These are phyloP conservation scores for Helogale parvula DNA, from an alignment of 2,113 vertebrate species.

Conservation along the genomic window DNA sequence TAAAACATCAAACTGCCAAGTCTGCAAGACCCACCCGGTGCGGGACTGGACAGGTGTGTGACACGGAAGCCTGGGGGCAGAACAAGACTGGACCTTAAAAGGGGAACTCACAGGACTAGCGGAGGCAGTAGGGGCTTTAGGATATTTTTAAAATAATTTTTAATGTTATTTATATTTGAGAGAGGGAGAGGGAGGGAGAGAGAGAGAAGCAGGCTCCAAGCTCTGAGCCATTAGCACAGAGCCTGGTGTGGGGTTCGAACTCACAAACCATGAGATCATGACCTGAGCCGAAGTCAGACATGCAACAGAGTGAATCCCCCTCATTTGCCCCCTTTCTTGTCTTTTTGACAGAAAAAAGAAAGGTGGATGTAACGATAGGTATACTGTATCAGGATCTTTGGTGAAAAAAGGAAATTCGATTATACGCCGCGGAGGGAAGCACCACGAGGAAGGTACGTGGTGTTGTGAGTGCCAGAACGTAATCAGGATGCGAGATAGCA, in stretches of 20 bases:
- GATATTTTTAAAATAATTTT: neutral
- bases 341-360: neutral
- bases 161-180: no score
- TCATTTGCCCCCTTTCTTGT: neutral
- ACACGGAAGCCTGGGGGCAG: accelerated
- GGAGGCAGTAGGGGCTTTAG: neutral
- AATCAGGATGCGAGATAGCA: neutral
- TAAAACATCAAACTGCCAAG: neutral
- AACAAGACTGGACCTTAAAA: no score
- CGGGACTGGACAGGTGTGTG: neutral
- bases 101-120: neutral
- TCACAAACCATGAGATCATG: no score
- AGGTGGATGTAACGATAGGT: neutral
- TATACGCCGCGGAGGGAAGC: neutral
- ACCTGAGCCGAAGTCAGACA: no score
- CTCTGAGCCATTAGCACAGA: no score
- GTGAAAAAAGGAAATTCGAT: neutral
- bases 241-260: no score
- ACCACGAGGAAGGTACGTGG: neutral
- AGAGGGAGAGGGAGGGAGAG: no score
- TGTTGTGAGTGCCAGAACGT: accelerated
- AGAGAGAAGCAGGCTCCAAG: no score
- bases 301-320: no score
- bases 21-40: accelerated
- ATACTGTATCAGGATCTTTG: neutral